These are phyloP conservation scores for Anodontia alba DNA, from an alignment of 2,888 invertebrate genomes.

Conservation along the genomic window DNA sequence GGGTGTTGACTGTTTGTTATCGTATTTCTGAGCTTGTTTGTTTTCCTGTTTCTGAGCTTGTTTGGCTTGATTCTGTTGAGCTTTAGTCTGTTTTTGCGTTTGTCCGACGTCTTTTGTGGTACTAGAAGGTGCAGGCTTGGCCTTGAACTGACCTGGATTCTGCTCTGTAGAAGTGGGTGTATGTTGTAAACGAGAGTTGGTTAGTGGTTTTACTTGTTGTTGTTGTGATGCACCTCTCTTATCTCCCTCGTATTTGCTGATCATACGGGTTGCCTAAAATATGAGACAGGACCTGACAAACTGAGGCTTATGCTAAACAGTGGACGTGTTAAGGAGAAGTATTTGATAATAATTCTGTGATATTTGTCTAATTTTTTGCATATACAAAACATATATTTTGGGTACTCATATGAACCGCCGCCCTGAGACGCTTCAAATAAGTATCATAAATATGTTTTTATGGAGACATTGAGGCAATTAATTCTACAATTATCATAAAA, in stretches of 20 bases:
- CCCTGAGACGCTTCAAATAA: too few relatives aligned
- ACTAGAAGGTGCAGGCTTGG: neutral
- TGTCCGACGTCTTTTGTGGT: neutral
- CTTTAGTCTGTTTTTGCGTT: neutral
- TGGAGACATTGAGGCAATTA: too few relatives aligned
- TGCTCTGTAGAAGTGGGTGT: neutral
- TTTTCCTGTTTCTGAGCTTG: neutral
- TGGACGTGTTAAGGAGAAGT: too few relatives aligned
- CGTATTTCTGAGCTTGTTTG: neutral
- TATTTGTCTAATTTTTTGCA: too few relatives aligned
- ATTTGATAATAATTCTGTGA: too few relatives aligned
- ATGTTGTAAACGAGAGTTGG: conserved; percentile 12
- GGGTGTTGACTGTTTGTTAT: neutral
- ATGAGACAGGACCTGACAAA: too few relatives aligned
- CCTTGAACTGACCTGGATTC: neutral
- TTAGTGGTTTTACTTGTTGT: conserved; percentile 21
- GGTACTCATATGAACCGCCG: too few relatives aligned
- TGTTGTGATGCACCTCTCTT: conserved; percentile 17
- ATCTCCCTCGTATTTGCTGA: conserved; percentile 40
- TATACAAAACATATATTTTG: too few relatives aligned
- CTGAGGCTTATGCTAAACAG: too few relatives aligned
- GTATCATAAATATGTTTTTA: too few relatives aligned
- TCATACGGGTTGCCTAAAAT: conserved; percentile 51
- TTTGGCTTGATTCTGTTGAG: neutral
- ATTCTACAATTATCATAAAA: too few relatives aligned